Evolutionary conservation across 2,113 vertebrate species (phyloP).

Genomic region (Centropus bengalensis): DNA sequence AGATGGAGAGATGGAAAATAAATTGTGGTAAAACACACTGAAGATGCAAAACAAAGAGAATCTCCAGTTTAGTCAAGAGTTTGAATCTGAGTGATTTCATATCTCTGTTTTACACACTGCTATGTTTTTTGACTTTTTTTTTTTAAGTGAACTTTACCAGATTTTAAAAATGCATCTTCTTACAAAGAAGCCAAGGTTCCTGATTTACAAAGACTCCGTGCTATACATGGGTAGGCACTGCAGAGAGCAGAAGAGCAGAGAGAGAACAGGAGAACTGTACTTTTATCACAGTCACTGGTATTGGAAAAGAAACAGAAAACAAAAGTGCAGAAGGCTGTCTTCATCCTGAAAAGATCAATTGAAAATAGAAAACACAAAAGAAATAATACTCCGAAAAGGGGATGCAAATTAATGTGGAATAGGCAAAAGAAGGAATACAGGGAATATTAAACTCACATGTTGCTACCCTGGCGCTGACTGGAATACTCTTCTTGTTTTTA

Average conservation of each 20-base stretch:
- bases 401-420: neutral
- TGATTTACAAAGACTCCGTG: neutral
- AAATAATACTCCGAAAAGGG: neutral
- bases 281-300: neutral
- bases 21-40: neutral
- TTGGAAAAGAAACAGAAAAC: neutral
- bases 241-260: neutral
- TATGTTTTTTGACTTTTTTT: neutral
- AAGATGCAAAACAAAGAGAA: neutral
- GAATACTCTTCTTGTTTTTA: conserved; percentile 92
- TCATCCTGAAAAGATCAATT: neutral
- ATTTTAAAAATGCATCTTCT: neutral
- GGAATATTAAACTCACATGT: conserved; percentile 81
- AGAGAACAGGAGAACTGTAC: neutral
- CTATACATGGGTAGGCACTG: neutral
- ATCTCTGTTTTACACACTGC: neutral
- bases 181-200: neutral
- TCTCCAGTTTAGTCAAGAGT: neutral
- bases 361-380: neutral
- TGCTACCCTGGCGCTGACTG: conserved; percentile 92
- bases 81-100: neutral
- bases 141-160: neutral
- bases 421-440: neutral
- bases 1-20: neutral
- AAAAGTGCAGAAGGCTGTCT: neutral